Evolutionary conservation across 2,797 vertebrate genomes (phyloP), one percentile per base, ranked within the genome.

Genomic region (Sebastes itinus): DNA sequence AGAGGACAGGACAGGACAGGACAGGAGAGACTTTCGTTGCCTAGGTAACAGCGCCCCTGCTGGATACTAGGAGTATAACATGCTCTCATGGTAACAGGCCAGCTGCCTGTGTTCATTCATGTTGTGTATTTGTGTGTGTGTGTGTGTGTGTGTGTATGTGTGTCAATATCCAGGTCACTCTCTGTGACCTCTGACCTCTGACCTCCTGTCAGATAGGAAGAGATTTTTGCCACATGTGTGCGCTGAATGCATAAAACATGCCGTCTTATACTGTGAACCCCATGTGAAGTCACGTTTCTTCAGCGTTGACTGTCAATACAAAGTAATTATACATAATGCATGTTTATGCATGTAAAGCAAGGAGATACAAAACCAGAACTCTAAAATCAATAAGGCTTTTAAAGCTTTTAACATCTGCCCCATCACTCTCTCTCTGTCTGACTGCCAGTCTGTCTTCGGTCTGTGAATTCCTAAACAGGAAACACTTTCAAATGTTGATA

Each of bases 341-440:
- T 77, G 32, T 82, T 81, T 81, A 49, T 88, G 75, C 75, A 81
- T 80, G 80, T 88, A 74, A 85, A 84, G 87, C 76, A 84, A 78
- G 18, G 49, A 72, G 30, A 84, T 46, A 81, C 68, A 66, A 77
- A 79, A 33, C 62, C 73, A 23, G 28, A 77, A 78, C 16, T 83
- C 66, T 56, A 27, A 76, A 90, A 93, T 93, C 92, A 87, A 93
- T 89, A 88, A 70, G n/a, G 87, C 91, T 89, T 92, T 93, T 82
- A 93, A 81, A 90, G 89, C 91, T 91, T 92, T 91, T 87, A 87
- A 79, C 87, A 69, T 87, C 71, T 77, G 38, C 68, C 72, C 55
- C 55, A 38, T 75, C 59, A 6, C 78, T 80, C 76, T 42, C 42
- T 46, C 33, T 35, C 33, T 35, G 61, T 66, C 81, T 61, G 56